A percentile compares a stretch with the other conserved stretches of the same genome.
Conservation (phyloP, 2,888 invertebrate genomes). For the Lucinisca nassula region DNA sequence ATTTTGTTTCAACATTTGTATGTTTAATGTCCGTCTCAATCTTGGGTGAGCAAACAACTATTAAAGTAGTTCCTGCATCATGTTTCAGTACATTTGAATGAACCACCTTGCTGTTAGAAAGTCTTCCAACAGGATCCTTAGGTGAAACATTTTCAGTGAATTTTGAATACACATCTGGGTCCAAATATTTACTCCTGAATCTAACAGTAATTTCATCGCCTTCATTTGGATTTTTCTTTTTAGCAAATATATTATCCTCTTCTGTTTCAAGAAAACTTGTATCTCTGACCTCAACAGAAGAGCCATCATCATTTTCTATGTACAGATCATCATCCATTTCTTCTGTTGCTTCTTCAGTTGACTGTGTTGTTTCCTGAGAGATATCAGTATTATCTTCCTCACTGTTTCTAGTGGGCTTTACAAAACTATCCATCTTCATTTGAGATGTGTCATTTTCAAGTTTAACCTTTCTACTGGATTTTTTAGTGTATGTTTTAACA, state of each 20-base stretch:
- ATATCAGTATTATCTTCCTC: not conserved
- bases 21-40: slow-evolving; percentile 73
- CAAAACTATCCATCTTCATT: slow-evolving; percentile 34
- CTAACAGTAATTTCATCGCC: slow-evolving; percentile 69
- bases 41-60: slow-evolving; percentile 83
- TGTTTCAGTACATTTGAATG: slow-evolving; percentile 78
- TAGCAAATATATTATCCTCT: slow-evolving; percentile 50
- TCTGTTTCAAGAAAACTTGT: slow-evolving; percentile 31
- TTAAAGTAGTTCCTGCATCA: slow-evolving; percentile 80
- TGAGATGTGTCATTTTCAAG: slow-evolving; percentile 43
- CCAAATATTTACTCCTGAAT: slow-evolving; percentile 74
- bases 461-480: slow-evolving; percentile 60
- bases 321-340: slow-evolving; percentile 61
- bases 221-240: slow-evolving; percentile 47
- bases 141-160: slow-evolving; percentile 70
- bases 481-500: slow-evolving; percentile 67
- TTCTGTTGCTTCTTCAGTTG: slow-evolving; percentile 45
- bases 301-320: slow-evolving; percentile 69
- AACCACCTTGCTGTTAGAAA: slow-evolving; percentile 78
- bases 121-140: slow-evolving; percentile 74
- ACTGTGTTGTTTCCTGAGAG: slow-evolving; percentile 29
- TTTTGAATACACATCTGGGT: slow-evolving; percentile 75
- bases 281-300: slow-evolving; percentile 36
- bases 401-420: not conserved
- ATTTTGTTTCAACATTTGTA: slow-evolving; percentile 75